Percentiles rank a stretch among this genome's conserved stretches.
Conservation (phyloP, 1,140 invertebrate species). For the Heliconius nattereri region DNA sequence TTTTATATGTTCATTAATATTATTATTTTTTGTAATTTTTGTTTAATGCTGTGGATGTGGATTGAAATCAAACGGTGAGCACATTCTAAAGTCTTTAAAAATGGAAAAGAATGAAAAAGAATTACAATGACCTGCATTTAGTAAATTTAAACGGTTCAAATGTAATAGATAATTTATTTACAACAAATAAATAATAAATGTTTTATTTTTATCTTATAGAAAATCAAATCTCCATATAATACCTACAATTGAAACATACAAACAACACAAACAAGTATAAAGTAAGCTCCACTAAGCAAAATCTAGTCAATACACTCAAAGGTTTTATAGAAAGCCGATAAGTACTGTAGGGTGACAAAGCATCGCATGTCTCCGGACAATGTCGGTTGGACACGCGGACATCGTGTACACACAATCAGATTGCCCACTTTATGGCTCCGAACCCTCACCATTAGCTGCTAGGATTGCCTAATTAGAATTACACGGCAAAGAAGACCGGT, state of each 20-base stretch:
- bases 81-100: no score
- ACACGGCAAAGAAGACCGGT: slow-evolving; percentile 60
- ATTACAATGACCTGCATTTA: no score
- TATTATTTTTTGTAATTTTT: no score
- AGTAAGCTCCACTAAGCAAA: slow-evolving; percentile 14
- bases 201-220: no score
- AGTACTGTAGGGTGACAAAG: slow-evolving; percentile 72
- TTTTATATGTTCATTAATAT: no score
- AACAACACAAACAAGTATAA: not conserved
- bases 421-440: slow-evolving; percentile 70
- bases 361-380: slow-evolving; percentile 72
- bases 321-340: slow-evolving; percentile 44
- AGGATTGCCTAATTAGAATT: slow-evolving; percentile 79
- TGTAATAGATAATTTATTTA: no score
- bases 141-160: no score
- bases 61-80: no score
- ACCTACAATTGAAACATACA: not conserved
- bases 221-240: not conserved
- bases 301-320: slow-evolving; percentile 28
- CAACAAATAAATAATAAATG: no score
- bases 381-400: slow-evolving; percentile 65
- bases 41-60: no score
- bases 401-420: slow-evolving; percentile 78
- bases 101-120: no score
- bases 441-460: slow-evolving; percentile 65